A percentile compares a stretch with the other conserved stretches of the same genome.
These are phyloP conservation scores for Nycticryphes semicollaris DNA, from an alignment of 2,113 vertebrate genomes.

Conservation along the genomic window DNA sequence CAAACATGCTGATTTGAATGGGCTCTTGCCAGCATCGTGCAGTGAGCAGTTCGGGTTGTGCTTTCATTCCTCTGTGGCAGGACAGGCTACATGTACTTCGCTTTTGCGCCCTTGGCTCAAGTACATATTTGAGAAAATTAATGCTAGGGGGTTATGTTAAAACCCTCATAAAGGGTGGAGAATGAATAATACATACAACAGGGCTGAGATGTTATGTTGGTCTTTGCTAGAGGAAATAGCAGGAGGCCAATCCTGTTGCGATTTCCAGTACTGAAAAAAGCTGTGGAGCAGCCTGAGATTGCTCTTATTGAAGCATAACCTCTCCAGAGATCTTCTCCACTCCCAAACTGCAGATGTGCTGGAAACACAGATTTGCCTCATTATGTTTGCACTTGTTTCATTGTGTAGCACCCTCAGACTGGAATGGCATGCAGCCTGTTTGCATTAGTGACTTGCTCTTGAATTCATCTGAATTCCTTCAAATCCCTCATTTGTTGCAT, in stretches of 20 bases:
- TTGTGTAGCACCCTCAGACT: not conserved
- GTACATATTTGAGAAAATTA: not conserved
- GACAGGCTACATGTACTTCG: not conserved
- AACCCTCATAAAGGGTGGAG: not conserved
- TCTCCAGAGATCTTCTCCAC: not conserved
- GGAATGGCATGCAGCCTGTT: conserved; percentile 45
- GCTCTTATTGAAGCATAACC: not conserved
- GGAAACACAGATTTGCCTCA: not conserved
- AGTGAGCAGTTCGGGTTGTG: not conserved
- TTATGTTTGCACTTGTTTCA: conserved; percentile 33
- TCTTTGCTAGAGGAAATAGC: not conserved
- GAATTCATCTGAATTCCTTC: not conserved
- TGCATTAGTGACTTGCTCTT: conserved; percentile 11
- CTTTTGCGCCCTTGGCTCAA: not conserved
- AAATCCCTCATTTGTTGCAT: not conserved
- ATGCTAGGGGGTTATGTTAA: not conserved
- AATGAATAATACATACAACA: not conserved
- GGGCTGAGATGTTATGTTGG: not conserved
- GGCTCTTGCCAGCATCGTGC: not conserved
- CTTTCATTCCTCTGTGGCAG: not conserved
- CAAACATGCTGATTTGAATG: not conserved
- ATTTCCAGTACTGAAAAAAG: not conserved
- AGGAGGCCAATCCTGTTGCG: not conserved
- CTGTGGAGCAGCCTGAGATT: not conserved
- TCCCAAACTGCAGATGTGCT: not conserved